Evolutionary conservation across 1,140 invertebrate genomes (phyloP), one percentile per base, ranked within the genome.

Genomic region (Ctenoplectra terminalis): DNA sequence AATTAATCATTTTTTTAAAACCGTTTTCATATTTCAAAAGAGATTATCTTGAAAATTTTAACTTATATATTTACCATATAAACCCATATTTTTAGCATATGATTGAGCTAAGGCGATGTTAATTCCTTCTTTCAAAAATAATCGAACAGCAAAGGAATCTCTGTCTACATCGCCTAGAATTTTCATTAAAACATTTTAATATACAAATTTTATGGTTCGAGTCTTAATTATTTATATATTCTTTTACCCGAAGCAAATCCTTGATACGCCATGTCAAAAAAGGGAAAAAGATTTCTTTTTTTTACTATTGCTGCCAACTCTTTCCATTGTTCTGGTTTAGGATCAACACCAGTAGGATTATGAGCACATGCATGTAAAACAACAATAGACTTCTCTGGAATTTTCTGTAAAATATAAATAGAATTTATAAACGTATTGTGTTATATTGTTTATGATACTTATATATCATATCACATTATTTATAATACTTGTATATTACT

Each of bases 211-310:
- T 0, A 23, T n/a, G 20, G 9, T 26, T 63, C 15, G n/a, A 8
- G 6, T 66, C 43, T n/a, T 72, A 29, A 29, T 23, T 67, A 71
- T 52, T 61, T 34, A 37, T 58, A 0, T 23, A 58, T 72, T 78
- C 7, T 31, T 60, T 84, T 93, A 95, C 95, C 97, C 64, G 97
- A 97, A 23, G 97, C 97, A 95, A 99, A 99, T 23, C 99, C 99
- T 95, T 99, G 99, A 95, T 99, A 99, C 37, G 99, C 99, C 97
- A 99, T 99, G 94, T 99, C 99, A 93, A 99, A 99, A 95, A 98
- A 99, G n/a, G 98, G 98, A 91, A 98, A 99, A 5, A 99, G 94
- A 72, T 99, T 97, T 82, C 94, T 96, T 71, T 96, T 95, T 91
- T 98, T 98, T 31, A 99, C 95, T 1, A 97, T 90, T 90, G 93